phyloP scores from a whole-genome alignment of 1,140 invertebrate genomes.

The Pantala flavescens region DNA sequence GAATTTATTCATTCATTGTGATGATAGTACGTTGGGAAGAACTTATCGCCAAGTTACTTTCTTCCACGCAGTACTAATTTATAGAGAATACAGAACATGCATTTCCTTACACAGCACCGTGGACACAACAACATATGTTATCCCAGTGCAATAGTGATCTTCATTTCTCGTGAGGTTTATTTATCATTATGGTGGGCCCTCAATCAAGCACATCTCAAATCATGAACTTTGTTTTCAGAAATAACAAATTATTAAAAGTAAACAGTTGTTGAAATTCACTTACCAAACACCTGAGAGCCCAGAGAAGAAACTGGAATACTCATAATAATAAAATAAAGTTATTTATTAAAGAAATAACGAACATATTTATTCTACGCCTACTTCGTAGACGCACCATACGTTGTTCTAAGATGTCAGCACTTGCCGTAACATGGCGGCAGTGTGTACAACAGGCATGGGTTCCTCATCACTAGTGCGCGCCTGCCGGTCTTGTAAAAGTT shows the following conservation, averaged over 20 bases:
- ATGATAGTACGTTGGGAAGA: too few relatives aligned
- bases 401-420: neutral
- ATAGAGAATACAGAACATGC: too few relatives aligned
- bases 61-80: too few relatives aligned
- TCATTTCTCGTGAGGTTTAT: neutral
- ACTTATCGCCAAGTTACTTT: too few relatives aligned
- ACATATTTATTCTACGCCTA: neutral
- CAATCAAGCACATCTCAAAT: constrained; percentile 16
- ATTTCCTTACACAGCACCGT: too few relatives aligned
- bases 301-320: constrained; percentile 11
- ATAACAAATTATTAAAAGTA: neutral
- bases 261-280: neutral
- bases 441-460: neutral
- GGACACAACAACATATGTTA: neutral
- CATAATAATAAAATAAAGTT: neutral
- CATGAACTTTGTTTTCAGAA: neutral
- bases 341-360: neutral
- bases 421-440: neutral
- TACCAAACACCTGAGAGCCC: constrained; percentile 17
- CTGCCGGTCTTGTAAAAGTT: neutral
- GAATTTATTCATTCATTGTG: too few relatives aligned
- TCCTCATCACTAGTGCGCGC: neutral
- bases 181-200: neutral
- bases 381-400: neutral
- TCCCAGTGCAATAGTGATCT: neutral